phyloP scores from a whole-genome alignment of 2,888 invertebrate species.

The Cyrtodaria siliqua region DNA sequence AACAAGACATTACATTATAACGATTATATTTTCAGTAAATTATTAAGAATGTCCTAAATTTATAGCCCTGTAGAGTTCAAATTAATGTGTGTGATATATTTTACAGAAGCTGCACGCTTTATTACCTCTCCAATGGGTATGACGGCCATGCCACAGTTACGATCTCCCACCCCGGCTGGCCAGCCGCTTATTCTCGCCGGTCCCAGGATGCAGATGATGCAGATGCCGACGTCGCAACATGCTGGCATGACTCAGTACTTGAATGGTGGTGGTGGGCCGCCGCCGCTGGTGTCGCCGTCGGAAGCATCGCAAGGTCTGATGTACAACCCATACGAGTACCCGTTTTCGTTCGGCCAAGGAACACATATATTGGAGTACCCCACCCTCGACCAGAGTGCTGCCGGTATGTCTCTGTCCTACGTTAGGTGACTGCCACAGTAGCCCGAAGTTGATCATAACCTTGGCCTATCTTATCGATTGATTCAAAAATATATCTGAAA shows the following conservation, averaged over 20 bases:
- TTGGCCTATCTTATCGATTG: too few relatives aligned
- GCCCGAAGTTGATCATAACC: too few relatives aligned
- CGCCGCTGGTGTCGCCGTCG: conserved; percentile 89
- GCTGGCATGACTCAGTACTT: conserved; percentile 68
- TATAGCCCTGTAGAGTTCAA: too few relatives aligned
- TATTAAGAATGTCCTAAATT: too few relatives aligned
- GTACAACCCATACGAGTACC: conserved; percentile 80
- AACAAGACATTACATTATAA: too few relatives aligned
- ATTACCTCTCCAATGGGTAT: conserved; percentile 69
- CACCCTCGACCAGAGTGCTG: conserved; percentile 76
- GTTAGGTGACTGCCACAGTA: conserved; percentile 61
- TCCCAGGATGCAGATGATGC: conserved; percentile 86
- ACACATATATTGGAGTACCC: conserved; percentile 79
- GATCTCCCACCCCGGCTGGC: conserved; percentile 92
- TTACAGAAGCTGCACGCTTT: conserved; percentile 75
- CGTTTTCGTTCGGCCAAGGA: conserved; percentile 70
- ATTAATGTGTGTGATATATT: too few relatives aligned
- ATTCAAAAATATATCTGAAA: too few relatives aligned
- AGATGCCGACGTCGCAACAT: conserved; percentile 60
- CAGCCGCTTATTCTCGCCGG: conserved; percentile 97
- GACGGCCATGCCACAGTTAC: conserved; percentile 70
- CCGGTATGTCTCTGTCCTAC: conserved; percentile 79
- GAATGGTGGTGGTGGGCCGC: conserved; percentile 85
- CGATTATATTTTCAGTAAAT: too few relatives aligned
- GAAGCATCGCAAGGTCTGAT: conserved; percentile 88